Percentiles rank a stretch among this genome's conserved stretches.
phyloP scores from a whole-genome alignment of 2,113 vertebrate genomes.

The Gadus chalcogrammus region DNA sequence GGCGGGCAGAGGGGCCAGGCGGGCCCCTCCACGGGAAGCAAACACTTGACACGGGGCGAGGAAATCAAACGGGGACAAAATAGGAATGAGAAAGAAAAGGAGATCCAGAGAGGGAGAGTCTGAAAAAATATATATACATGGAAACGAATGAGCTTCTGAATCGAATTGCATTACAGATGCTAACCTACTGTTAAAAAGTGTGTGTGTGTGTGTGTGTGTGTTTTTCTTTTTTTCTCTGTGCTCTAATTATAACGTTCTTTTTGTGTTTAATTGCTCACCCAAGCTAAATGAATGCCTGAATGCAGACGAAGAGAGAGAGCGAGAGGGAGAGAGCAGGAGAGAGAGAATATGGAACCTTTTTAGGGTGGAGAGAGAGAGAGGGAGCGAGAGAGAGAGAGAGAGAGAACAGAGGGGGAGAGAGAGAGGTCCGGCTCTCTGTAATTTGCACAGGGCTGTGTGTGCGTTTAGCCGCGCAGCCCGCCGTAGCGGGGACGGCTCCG shows the following conservation, averaged over 20 bases:
- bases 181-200: no score
- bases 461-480: conserved; percentile 31
- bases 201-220: no score
- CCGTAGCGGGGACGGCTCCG: conserved; percentile 54
- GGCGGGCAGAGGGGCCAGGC: conserved; percentile 60
- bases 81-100: neutral
- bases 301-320: neutral
- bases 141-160: neutral
- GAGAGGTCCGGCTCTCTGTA: conserved; percentile 69
- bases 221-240: no score
- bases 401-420: conserved; percentile 43
- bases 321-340: no score
- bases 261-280: no score
- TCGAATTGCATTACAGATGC: neutral
- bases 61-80: conserved; percentile 8
- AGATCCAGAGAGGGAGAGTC: neutral
- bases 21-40: conserved; percentile 65
- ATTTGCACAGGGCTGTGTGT: conserved; percentile 66
- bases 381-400: conserved; percentile 25
- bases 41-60: conserved; percentile 44
- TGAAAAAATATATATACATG: no score
- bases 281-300: neutral
- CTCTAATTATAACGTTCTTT: no score
- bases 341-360: neutral
- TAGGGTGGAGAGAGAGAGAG: no score